Conservation (phyloP, 2,113 vertebrate species). For the Noturus placidus region DNA sequence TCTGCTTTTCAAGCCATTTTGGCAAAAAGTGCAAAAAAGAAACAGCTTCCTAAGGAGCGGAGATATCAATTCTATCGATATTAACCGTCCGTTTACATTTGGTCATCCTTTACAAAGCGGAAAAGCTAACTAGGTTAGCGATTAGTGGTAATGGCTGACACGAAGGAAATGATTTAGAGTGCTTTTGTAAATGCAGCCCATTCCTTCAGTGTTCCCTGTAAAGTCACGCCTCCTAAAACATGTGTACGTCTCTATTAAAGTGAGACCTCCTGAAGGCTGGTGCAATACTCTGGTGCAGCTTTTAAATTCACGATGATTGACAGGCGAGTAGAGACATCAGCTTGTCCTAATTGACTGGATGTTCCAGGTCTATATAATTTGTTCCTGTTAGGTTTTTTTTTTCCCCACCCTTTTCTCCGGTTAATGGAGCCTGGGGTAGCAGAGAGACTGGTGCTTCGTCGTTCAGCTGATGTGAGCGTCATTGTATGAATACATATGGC, state of each 20-base stretch:
- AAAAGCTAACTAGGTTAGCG: not conserved
- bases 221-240: not conserved
- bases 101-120: not conserved
- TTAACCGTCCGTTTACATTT: not conserved
- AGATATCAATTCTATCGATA: not conserved
- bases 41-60: not conserved
- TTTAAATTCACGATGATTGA: not conserved
- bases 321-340: constrained; percentile 6
- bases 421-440: not conserved
- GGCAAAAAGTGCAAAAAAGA: not conserved
- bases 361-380: not conserved
- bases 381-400: too few species aligned
- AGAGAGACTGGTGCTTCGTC: not conserved
- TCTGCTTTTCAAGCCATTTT: not conserved
- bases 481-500: not conserved
- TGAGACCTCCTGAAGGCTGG: not conserved
- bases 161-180: not conserved
- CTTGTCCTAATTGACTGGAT: not conserved
- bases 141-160: not conserved
- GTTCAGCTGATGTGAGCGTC: not conserved
- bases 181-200: not conserved
- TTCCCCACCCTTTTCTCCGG: not conserved
- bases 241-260: not conserved
- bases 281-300: not conserved
- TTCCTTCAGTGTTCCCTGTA: not conserved